Evolutionary conservation across 2,888 invertebrate species (phyloP), one percentile per base, ranked within the genome.

Genomic region (Meliscaeva auricollis): DNA sequence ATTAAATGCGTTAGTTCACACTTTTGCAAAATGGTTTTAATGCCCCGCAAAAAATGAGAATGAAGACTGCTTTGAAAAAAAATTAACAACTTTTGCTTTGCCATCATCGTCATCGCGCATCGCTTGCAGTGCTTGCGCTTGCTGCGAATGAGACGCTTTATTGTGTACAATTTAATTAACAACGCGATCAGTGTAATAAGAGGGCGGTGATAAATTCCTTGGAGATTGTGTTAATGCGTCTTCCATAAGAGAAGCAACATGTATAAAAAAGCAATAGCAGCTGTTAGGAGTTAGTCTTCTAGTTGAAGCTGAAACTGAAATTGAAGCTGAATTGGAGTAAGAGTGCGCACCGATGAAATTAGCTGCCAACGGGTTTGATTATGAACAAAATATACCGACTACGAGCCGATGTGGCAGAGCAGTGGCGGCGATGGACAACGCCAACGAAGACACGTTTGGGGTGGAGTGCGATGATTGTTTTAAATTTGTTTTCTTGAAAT

Each of bases 381-480:
- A 66, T 35, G 15, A 62, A 62, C 30, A 15, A 44, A 54, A 56
- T 1, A 13, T n/a, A n/a, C n/a, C n/a, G n/a, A n/a, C n/a, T n/a
- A n/a, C n/a, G n/a, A n/a, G n/a, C n/a, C n/a, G n/a, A n/a, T n/a
- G n/a, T n/a, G n/a, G n/a, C 13, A 7, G 20, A 17, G 0, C 50
- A 1, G 4, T 22, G 32, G 52, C n/a, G 44, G 44, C 64, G 30
- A 44, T 60, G 60, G 41, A 60, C 30, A 2, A 64, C 26, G 35
- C 60, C 56, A 20, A 41, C 22, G 46, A 50, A 20, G 66, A 50
- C 50, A 54, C 66, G 17, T 69, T 74, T 83, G 60, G 79, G 75
- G 79, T 79, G 84, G 79, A 79, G 84, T 79, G 84, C 22, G 84
- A 84, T 84, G 84, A 84, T 84, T 84, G 79, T 79, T 82, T 82